A percentile compares a stretch with the other conserved stretches of the same genome.
These are phyloP conservation scores for Goniozus legneri DNA, from an alignment of 1,140 invertebrate species.

Conservation along the genomic window DNA sequence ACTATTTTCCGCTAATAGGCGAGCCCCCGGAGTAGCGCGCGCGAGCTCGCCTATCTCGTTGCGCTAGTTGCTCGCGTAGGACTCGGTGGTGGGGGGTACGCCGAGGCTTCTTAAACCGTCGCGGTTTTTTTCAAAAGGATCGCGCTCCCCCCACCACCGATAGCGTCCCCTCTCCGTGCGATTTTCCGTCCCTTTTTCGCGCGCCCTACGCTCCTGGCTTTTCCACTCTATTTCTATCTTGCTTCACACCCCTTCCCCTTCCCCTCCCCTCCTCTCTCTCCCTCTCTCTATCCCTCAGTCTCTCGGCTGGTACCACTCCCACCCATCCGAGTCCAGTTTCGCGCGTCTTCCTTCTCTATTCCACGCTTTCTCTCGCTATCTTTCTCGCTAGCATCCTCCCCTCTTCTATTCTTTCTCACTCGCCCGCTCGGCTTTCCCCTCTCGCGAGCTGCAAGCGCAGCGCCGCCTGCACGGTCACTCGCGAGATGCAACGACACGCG, in stretches of 20 bases:
- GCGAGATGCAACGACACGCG: too few relatives aligned
- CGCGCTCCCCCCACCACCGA: conserved; percentile 32
- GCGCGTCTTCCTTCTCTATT: conserved; percentile 2
- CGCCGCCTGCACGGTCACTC: too few relatives aligned
- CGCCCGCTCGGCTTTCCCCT: conserved; percentile 5
- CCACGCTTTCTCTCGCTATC: not conserved
- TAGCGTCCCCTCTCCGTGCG: conserved; percentile 5
- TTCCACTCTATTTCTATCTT: conserved; percentile 4
- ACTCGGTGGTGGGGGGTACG: conserved; percentile 48
- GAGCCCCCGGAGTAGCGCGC: too few relatives aligned
- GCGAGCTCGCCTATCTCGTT: too few relatives aligned
- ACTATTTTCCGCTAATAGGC: too few relatives aligned
- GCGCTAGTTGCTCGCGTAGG: conserved; percentile 40
- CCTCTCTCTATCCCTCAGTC: not conserved
- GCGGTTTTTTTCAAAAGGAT: conserved; percentile 52
- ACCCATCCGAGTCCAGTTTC: not conserved
- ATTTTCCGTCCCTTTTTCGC: not conserved
- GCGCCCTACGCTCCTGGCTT: conserved; percentile 7
- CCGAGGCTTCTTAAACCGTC: conserved; percentile 52
- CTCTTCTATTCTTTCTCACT: conserved; percentile 2
- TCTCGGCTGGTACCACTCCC: conserved; percentile 8
- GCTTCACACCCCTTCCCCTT: conserved; percentile 14
- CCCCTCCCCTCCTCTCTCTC: conserved; percentile 9
- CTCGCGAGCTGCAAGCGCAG: too few relatives aligned
- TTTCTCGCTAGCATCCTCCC: not conserved